Base-by-base conservation (phyloP, 1,140 invertebrate genomes). In the Drosophila baimaii region DNA sequence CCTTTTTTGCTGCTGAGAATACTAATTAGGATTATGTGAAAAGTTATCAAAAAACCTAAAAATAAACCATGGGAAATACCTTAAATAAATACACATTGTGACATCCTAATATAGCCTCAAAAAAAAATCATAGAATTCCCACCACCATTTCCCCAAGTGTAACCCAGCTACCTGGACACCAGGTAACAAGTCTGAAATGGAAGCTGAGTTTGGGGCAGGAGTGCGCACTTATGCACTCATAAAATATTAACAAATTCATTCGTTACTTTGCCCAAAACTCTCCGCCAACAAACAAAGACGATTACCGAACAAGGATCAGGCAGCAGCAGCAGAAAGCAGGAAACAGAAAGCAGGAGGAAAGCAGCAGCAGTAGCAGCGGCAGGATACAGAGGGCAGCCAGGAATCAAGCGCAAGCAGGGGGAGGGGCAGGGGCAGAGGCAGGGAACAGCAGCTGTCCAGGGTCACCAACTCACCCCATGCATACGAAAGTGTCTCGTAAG, bases 201-300 rank as follows among this genome's bases (percentile, higher is more conserved):
- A 31, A 47, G 31, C 43, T 47, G 54, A 41, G 74, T 65, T 63
- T 51, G 62, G 64, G 49, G 61, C 72, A 70, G 71, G 85, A 89
- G 84, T 89, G 84, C 85, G 85, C 84, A 89, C 84, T 89, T 89
- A 89, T 89, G 81, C 81, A 81, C 84, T 89, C 84, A 89, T 89
- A 90, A 89, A 89, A 89, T 89, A 89, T 89, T 89, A 89, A 89
- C 84, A 89, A 89, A 89, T 89, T 89, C 84, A 89, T 89, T 89
- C 84, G 84, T 89, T 89, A 89, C 84, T 90, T 90, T 90, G 73
- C 80, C 81, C 73, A 79, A 89, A 89, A 80, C 84, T 77, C 84
- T 89, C 81, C 81, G 77, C 69, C 77, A 84, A 89, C 64, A 81
- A 76, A 89, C 84, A 84, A 89, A 88, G 80, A 88, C 80, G 84